Base-by-base conservation (phyloP, 2,113 vertebrate species). In the Nothocercus nigrocapillus region DNA sequence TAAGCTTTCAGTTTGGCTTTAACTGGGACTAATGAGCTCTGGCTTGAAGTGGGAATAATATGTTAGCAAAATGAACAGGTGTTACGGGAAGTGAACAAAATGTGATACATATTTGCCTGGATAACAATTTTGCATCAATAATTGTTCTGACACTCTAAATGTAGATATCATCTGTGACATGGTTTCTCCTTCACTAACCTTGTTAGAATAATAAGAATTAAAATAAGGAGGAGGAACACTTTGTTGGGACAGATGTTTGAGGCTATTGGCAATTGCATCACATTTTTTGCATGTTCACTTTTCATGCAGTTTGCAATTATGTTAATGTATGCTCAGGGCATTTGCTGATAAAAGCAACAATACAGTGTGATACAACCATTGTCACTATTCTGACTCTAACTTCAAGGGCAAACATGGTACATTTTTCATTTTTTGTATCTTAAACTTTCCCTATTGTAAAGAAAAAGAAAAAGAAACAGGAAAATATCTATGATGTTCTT, bases 241-340 rank as follows among this genome's bases (percentile, higher is more conserved):
- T 96, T 88, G 91, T 81, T 93, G 89, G 94, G 96, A 94, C 96
- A 97, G 96, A 97, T 96, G 96, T 97, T 96, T 96, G 93, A 95
- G 92, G 96, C 94, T 92, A 95, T 95, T 97, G 96, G 95, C 93
- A 97, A 95, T 87, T 95, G 94, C 95, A 90, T 94, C 83, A 66
- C 92, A 95, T 95, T 96, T 97, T 97, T 82, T 94, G 90, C 88
- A 92, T 96, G 95, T 95, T 96, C 94, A 95, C 94, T 96, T 96
- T 96, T 93, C 83, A 96, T 79, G 87, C 93, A 95, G 95, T 95
- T 95, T 82, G 96, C 95, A 97, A 96, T 96, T 97, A 97, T 96
- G 97, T 96, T 97, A 97, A 97, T 97, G 69, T 96, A 94, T 96
- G 96, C 97, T 96, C 87, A 94, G 96, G 95, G 96, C 97, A 96